Evolutionary conservation across 2,888 invertebrate genomes (phyloP), one percentile per base, ranked within the genome.

Genomic region (Dasysyrphus tricinctus): DNA sequence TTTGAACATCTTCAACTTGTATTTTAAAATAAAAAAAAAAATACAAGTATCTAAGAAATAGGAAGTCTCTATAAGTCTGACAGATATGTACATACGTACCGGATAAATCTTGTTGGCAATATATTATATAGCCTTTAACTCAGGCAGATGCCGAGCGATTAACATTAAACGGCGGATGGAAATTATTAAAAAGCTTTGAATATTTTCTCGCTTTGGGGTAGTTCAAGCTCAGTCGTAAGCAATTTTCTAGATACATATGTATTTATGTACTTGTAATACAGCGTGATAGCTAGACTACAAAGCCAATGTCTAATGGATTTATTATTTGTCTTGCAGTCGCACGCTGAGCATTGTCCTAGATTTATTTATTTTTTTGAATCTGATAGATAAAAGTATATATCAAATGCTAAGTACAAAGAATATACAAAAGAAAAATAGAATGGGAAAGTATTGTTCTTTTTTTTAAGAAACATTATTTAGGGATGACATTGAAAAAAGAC

Each of bases 101-200:
- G 86, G 86, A 86, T 79, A 86, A 67, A 72, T 82, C 86, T 82
- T 67, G 78, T 86, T 82, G 77, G 78, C 78, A 37, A 51, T 63
- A 51, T 63, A 56, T 49, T 29, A 59, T 59, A 37, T 11, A 61
- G 54, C 39, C 29, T 72, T 56, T 56, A 51, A 59, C 70, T 69
- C 54, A 54, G 54, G 39, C 69, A 82, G 63, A 70, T 76, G 59
- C 24, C 49, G 47, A 72, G 65, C 75, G 81, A 82, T 86, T 79
- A 82, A 72, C 65, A 67, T 63, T 86, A 86, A 86, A 86, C 86
- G 86, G 86, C 86, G 86, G 86, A 86, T 86, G 82, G 82, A 86
- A 86, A 82, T 86, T 81, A 86, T 86, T 86, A 86, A 86, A 61
- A 86, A 81, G 79, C 74, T 82, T 63, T 42, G 34, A 67, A 34